These are phyloP conservation scores for Eupithecia abbreviata DNA, from an alignment of 2,888 invertebrate genomes.

Conservation along the genomic window DNA sequence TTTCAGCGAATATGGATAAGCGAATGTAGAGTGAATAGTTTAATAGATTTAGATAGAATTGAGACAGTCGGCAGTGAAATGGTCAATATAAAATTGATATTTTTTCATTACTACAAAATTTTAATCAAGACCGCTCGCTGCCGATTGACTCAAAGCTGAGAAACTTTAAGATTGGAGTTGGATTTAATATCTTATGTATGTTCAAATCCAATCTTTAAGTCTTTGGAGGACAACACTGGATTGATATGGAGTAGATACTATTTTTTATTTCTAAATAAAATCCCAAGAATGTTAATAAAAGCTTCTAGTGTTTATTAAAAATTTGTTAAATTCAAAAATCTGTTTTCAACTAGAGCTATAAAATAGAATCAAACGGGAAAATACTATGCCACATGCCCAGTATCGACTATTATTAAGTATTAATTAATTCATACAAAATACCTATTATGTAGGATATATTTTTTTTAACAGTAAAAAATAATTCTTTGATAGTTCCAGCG, in stretches of 20 bases:
- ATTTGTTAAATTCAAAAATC: not conserved
- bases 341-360: not conserved
- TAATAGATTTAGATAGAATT: slow-evolving; percentile 21
- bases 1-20: slow-evolving; percentile 28
- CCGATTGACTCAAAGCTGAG: slow-evolving; percentile 15
- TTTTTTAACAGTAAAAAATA: not conserved
- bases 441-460: too few relatives aligned
- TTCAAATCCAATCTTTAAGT: slow-evolving; percentile 16
- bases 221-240: slow-evolving; percentile 17
- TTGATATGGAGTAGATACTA: not conserved
- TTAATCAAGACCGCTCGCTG: slow-evolving; percentile 11
- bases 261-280: not conserved
- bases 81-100: not conserved
- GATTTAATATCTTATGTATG: not conserved
- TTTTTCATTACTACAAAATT: not conserved
- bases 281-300: not conserved
- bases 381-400: not conserved
- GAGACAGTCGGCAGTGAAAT: slow-evolving; percentile 13
- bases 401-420: not conserved
- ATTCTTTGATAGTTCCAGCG: slow-evolving; percentile 12
- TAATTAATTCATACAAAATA: too few relatives aligned
- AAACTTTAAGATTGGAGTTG: slow-evolving; percentile 9
- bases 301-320: not conserved
- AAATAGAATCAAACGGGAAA: not conserved
- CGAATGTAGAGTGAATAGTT: slow-evolving; percentile 23